phyloP scores from a whole-genome alignment of 1,140 invertebrate genomes.

The Zaprionus taronus region DNA sequence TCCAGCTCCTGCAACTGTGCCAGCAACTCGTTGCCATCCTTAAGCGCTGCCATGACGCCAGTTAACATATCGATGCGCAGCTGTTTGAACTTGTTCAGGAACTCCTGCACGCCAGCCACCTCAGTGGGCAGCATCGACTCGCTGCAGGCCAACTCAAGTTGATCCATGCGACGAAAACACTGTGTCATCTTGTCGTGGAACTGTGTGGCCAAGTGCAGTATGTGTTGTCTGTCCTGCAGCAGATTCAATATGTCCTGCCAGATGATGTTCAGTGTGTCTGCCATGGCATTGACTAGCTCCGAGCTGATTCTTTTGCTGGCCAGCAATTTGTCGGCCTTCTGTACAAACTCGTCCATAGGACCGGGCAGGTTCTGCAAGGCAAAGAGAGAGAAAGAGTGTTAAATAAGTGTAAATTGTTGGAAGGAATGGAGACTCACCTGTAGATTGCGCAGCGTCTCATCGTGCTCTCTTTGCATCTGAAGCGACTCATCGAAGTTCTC shows the following conservation, averaged over 20 bases:
- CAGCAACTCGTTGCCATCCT: constrained; percentile 91
- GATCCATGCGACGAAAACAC: constrained; percentile 89
- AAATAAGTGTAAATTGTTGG: no score
- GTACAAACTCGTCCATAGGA: constrained; percentile 94
- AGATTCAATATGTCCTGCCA: constrained; percentile 95
- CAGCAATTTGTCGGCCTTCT: constrained; percentile 93
- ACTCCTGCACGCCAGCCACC: constrained; percentile 88
- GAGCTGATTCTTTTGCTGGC: constrained; percentile 90
- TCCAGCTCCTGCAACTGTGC: constrained; percentile 89
- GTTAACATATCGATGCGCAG: constrained; percentile 89
- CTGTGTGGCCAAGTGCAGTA: constrained; percentile 91
- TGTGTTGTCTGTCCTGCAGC: constrained; percentile 90
- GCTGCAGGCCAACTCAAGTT: constrained; percentile 88
- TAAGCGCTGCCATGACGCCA: constrained; percentile 90
- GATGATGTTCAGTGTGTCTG: constrained; percentile 93
- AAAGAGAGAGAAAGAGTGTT: constrained; percentile 57
- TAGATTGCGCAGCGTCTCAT: constrained; percentile 93
- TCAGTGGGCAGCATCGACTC: constrained; percentile 88
- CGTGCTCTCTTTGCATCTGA: constrained; percentile 90
- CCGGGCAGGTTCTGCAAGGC: constrained; percentile 92
- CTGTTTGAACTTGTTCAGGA: constrained; percentile 88
- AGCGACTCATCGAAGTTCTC: constrained; percentile 90
- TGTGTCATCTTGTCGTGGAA: constrained; percentile 90
- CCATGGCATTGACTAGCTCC: constrained; percentile 96
- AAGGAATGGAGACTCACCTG: constrained; percentile 86